phyloP scores from a whole-genome alignment of 2,113 vertebrate genomes.

The Syngnathus typhle region DNA sequence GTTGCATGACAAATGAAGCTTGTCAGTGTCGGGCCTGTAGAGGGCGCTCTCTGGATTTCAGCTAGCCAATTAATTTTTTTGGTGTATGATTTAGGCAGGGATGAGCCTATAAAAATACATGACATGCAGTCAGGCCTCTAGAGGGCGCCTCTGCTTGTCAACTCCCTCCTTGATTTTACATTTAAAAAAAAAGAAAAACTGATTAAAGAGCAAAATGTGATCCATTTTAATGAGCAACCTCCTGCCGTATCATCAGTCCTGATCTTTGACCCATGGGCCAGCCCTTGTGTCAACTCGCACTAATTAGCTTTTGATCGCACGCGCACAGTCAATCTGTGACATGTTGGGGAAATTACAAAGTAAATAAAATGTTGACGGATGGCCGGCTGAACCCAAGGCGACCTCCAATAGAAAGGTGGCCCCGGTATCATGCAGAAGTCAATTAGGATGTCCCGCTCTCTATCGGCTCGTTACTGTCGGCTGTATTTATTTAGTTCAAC shows the following conservation, averaged over 20 bases:
- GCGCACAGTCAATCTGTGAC: neutral
- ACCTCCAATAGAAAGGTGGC: constrained; percentile 40
- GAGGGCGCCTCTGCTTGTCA: constrained; percentile 61
- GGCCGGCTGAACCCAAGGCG: constrained; percentile 21
- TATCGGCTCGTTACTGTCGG: constrained; percentile 66
- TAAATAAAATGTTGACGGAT: constrained; percentile 1
- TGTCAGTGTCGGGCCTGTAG: neutral
- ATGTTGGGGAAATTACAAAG: neutral
- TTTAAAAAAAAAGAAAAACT: neutral
- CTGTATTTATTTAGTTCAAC: constrained; percentile 70
- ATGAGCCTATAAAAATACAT: constrained; percentile 33
- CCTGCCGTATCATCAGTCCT: constrained; percentile 61
- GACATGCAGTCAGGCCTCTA: constrained; percentile 60
- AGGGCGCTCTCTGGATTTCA: neutral
- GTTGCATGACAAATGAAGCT: constrained; percentile 66
- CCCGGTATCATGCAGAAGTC: constrained; percentile 47
- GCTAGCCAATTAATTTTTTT: neutral
- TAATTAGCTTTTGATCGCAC: constrained; percentile 73
- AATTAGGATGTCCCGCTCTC: constrained; percentile 63
- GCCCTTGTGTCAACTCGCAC: constrained; percentile 68
- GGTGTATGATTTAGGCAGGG: too few species aligned
- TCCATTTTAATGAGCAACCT: constrained; percentile 17
- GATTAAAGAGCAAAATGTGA: constrained; percentile 33
- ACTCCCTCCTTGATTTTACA: neutral
- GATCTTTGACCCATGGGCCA: constrained; percentile 71